Conservation (phyloP, 2,888 invertebrate genomes). For the Tetanocera ferruginea region DNA sequence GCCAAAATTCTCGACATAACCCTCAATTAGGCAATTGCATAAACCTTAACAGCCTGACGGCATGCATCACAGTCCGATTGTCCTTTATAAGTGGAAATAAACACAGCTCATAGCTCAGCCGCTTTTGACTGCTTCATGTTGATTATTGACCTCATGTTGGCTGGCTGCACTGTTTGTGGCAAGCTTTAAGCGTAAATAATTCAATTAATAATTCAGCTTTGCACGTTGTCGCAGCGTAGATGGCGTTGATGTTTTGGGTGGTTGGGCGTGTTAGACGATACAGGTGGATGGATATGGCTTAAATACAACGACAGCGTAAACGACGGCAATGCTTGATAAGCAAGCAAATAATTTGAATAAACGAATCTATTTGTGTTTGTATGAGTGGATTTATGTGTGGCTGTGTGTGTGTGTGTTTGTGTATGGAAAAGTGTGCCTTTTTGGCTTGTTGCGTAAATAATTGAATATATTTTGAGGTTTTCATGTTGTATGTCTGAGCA, state of each 20-base stretch:
- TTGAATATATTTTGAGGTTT: no score
- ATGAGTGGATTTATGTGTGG: neutral
- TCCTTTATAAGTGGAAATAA: neutral
- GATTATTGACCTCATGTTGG: neutral
- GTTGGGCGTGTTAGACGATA: neutral
- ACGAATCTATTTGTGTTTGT: neutral
- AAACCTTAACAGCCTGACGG: no score
- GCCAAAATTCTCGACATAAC: no score
- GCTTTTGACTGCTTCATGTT: neutral
- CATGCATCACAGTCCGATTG: neutral
- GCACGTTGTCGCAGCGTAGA: neutral
- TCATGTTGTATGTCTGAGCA: no score
- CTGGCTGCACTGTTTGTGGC: neutral
- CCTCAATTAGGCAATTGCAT: no score
- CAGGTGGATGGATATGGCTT: neutral
- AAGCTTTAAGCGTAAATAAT: neutral
- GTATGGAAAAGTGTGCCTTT: no score
- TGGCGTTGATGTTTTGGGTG: neutral
- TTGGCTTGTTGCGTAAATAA: no score
- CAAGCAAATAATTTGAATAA: neutral
- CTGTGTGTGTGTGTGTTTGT: neutral
- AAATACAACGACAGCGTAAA: no score
- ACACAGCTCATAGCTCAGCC: neutral
- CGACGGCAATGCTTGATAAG: neutral
- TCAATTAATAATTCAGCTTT: slow-evolving; percentile 1